Evolutionary conservation across 2,797 vertebrate genomes (phyloP).

Genomic region (Triplophysa yarkandensis): DNA sequence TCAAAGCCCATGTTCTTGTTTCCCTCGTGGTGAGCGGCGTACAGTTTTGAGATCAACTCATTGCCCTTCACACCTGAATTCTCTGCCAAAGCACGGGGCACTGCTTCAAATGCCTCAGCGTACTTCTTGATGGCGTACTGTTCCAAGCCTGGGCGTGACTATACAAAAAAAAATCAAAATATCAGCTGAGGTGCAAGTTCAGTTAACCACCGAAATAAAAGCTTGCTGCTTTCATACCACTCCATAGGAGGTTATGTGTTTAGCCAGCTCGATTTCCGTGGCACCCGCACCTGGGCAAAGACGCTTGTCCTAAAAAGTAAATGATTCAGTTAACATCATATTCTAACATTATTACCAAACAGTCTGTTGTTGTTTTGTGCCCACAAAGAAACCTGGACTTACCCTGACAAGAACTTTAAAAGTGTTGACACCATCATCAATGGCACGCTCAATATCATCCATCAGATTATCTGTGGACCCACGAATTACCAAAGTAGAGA

Average conservation of each 20-base stretch:
- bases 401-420: constrained; percentile 97
- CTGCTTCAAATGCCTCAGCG: constrained; percentile 89
- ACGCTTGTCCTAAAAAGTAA: constrained; percentile 85
- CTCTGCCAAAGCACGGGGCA: constrained; percentile 93
- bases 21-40: constrained; percentile 93
- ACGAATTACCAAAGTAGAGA: constrained; percentile 93
- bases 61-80: constrained; percentile 95
- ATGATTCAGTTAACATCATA: background rate
- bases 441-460: constrained; percentile 95
- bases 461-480: constrained; percentile 97
- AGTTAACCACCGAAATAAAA: background rate
- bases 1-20: constrained; percentile 94
- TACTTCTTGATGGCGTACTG: constrained; percentile 98
- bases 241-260: constrained; percentile 91
- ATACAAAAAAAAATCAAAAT: background rate
- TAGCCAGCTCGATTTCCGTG: constrained; percentile 95
- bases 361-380: background rate
- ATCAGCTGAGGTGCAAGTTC: background rate
- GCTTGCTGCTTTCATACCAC: constrained; percentile 77
- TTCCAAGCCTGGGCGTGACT: constrained; percentile 96
- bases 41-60: constrained; percentile 94
- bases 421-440: constrained; percentile 97
- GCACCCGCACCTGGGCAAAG: constrained; percentile 93
- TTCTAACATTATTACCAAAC: no score
- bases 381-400: constrained; percentile 60